These are phyloP conservation scores for Pseudomyrmex cubaensis DNA, from an alignment of 1,140 invertebrate species.

Conservation along the genomic window DNA sequence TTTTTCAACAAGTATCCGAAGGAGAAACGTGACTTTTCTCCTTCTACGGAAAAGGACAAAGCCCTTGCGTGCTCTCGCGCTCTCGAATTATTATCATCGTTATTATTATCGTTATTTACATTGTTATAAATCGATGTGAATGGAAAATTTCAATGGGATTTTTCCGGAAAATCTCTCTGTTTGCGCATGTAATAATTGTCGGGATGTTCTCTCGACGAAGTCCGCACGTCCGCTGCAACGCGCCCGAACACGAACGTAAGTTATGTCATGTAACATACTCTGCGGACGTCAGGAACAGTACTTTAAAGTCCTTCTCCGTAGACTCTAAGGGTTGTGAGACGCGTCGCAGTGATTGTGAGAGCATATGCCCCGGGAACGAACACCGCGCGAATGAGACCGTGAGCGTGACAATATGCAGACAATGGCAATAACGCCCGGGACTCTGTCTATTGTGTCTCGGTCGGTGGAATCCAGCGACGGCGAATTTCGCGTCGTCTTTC, in stretches of 20 bases:
- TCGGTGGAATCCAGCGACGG: background rate
- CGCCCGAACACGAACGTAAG: conserved; percentile 16
- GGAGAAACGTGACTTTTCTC: conserved; percentile 39
- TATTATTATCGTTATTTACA: too few relatives aligned
- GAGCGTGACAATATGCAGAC: conserved; percentile 56
- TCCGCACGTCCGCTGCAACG: conserved; percentile 11
- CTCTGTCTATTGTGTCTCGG: conserved; percentile 44
- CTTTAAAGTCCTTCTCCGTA: conserved; percentile 28
- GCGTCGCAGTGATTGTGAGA: conserved; percentile 25
- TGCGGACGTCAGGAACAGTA: conserved; percentile 46
- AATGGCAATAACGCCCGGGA: conserved; percentile 41
- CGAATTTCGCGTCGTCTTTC: background rate
- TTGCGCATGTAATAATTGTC: background rate
- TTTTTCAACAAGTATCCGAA: conserved; percentile 20
- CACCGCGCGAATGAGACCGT: conserved; percentile 24
- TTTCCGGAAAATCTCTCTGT: too few relatives aligned
- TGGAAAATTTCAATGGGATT: too few relatives aligned
- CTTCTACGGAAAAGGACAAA: background rate
- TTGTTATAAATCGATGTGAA: too few relatives aligned
- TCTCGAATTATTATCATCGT: too few relatives aligned
- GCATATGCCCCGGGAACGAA: conserved; percentile 16
- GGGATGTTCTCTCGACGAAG: background rate
- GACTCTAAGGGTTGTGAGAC: conserved; percentile 21
- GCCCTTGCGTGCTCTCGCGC: too few relatives aligned
- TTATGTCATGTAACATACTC: conserved; percentile 17